These are phyloP conservation scores for Saimiri boliviensis DNA, from an alignment of 2,113 vertebrate species.

Conservation along the genomic window DNA sequence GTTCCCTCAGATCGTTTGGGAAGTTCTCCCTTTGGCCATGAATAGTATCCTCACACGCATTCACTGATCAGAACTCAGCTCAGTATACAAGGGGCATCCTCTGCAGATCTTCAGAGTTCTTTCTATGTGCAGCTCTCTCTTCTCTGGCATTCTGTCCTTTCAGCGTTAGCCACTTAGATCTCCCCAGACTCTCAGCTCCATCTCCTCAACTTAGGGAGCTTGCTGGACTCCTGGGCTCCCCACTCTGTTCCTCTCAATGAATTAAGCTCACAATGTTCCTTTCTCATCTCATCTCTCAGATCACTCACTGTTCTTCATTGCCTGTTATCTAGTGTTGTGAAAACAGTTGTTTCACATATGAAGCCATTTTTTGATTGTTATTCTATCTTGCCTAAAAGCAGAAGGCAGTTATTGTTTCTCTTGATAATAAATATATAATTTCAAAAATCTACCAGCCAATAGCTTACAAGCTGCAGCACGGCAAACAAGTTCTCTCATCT, in stretches of 20 bases:
- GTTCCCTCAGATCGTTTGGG: not conserved
- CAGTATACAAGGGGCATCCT: not conserved
- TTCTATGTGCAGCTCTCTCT: not conserved
- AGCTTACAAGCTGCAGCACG: not conserved
- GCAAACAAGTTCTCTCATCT: constrained; percentile 39
- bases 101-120: not conserved
- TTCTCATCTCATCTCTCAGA: not conserved
- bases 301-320: not conserved
- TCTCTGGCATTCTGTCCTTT: not conserved
- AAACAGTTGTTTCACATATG: not conserved
- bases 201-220: not conserved
- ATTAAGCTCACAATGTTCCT: not conserved
- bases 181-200: not conserved
- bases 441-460: constrained; percentile 46
- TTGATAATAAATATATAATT: not conserved
- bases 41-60: not conserved
- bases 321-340: not conserved
- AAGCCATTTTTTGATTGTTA: not conserved
- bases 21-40: not conserved
- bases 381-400: not conserved
- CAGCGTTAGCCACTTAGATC: not conserved
- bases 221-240: not conserved
- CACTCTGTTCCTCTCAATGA: not conserved
- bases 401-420: not conserved
- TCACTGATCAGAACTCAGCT: not conserved